Conservation (phyloP, 2,113 vertebrate genomes). For the Egretta garzetta region DNA sequence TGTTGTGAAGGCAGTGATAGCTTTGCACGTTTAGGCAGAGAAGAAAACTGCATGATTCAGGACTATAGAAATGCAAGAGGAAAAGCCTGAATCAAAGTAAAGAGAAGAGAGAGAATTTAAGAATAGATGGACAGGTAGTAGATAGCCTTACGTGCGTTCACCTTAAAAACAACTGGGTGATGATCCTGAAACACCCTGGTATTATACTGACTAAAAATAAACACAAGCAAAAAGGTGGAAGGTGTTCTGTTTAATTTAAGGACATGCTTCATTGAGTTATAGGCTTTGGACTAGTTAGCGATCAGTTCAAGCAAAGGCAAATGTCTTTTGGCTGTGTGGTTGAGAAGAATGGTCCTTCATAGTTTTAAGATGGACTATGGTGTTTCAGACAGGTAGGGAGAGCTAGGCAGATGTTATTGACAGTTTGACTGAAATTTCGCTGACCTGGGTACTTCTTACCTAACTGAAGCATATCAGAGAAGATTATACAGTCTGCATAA, state of each 20-base stretch:
- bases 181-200: neutral
- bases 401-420: neutral
- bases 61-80: neutral
- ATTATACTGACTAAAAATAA: neutral
- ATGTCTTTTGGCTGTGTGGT: neutral
- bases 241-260: neutral
- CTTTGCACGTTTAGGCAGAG: neutral
- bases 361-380: neutral
- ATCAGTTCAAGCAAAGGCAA: neutral
- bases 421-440: neutral
- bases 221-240: neutral
- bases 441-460: neutral
- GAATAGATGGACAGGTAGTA: neutral
- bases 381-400: neutral
- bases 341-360: neutral
- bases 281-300: neutral
- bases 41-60: neutral
- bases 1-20: neutral
- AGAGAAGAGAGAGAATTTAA: neutral
- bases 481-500: neutral
- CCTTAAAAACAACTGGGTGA: neutral
- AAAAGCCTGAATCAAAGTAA: neutral
- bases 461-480: neutral
- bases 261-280: neutral
- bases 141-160: rapidly evolving